These are phyloP conservation scores for Sterna hirundo DNA, from an alignment of 2,113 vertebrate genomes.

Conservation along the genomic window DNA sequence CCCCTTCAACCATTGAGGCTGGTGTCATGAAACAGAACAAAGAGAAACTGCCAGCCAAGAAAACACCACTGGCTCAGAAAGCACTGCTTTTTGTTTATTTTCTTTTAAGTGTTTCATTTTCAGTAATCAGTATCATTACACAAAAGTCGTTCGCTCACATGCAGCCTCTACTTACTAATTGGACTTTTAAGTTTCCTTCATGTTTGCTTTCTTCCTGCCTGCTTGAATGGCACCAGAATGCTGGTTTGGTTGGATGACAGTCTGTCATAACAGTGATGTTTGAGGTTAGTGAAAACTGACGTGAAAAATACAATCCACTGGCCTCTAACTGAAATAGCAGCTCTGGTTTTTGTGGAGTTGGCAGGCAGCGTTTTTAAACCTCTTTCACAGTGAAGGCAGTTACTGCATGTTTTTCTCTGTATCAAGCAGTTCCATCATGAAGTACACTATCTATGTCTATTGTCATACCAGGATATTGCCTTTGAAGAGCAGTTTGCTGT, in stretches of 20 bases:
- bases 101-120: constrained; percentile 62
- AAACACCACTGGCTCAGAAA: constrained; percentile 56
- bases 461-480: constrained; percentile 32
- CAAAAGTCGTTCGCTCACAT: background rate
- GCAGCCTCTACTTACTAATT: background rate
- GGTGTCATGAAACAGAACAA: constrained; percentile 66
- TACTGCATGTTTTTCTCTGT: constrained; percentile 41
- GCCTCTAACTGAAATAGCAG: constrained; percentile 49
- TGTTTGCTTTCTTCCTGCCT: constrained; percentile 34
- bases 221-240: constrained; percentile 14
- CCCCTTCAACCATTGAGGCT: constrained; percentile 56
- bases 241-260: constrained; percentile 47
- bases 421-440: constrained; percentile 37
- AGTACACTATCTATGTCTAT: constrained; percentile 17
- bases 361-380: constrained; percentile 48
- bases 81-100: constrained; percentile 50
- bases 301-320: constrained; percentile 49
- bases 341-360: constrained; percentile 39
- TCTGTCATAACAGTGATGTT: constrained; percentile 65
- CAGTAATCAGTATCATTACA: constrained; percentile 40
- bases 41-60: constrained; percentile 67
- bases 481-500: constrained; percentile 18
- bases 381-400: constrained; percentile 2
- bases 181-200: background rate
- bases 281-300: constrained; percentile 50